phyloP scores from a whole-genome alignment of 2,888 invertebrate genomes.

The Epinotia bilunana region DNA sequence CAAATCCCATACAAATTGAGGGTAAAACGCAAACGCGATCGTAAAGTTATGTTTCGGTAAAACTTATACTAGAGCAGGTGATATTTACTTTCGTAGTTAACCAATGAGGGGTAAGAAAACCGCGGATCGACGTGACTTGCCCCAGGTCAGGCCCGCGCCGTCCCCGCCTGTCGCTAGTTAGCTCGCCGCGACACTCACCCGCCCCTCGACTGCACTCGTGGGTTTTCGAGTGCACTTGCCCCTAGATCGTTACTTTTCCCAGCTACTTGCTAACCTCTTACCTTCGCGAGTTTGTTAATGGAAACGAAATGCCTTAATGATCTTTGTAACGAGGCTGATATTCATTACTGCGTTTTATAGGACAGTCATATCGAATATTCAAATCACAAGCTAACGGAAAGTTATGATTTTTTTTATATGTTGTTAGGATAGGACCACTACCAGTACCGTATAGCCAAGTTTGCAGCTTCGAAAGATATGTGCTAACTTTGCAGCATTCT shows the following conservation, averaged over 20 bases:
- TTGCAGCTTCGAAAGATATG: too few species aligned
- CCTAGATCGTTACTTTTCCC: conserved; percentile 68
- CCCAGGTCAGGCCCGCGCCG: conserved; percentile 9
- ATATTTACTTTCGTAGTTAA: neutral
- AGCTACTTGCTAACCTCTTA: conserved; percentile 46
- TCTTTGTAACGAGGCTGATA: conserved; percentile 52
- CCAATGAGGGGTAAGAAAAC: neutral
- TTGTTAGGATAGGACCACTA: too few species aligned
- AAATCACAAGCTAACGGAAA: too few species aligned
- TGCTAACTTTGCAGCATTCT: too few species aligned
- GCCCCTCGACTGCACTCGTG: conserved; percentile 69
- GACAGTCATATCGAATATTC: too few species aligned
- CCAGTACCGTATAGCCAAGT: too few species aligned
- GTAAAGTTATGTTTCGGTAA: too few species aligned
- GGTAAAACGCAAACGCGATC: too few species aligned
- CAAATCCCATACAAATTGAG: too few species aligned
- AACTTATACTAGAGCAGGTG: too few species aligned
- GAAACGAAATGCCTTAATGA: conserved; percentile 60
- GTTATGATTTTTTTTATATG: too few species aligned
- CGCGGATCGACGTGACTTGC: conserved; percentile 1
- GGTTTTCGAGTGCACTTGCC: conserved; percentile 65
- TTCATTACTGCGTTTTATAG: conserved; percentile 42
- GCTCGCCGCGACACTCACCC: conserved; percentile 62
- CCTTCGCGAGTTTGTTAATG: conserved; percentile 52
- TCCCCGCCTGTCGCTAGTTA: conserved; percentile 63